Base-by-base conservation (phyloP, 2,888 invertebrate species). In the Maniola hyperantus region DNA sequence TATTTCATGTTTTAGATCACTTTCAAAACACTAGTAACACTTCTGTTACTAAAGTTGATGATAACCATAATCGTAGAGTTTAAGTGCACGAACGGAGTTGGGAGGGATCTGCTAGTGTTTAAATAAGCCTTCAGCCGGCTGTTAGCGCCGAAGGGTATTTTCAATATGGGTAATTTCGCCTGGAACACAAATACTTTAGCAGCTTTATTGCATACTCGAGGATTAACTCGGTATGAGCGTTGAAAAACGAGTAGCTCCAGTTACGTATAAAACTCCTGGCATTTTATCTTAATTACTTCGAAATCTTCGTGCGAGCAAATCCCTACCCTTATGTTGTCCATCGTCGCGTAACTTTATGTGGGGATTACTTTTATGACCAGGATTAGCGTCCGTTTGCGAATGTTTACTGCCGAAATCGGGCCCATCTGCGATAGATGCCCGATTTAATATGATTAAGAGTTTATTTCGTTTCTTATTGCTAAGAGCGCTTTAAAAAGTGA, bases 271-370 rank as follows among this genome's bases (percentile, higher is more conserved):
- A 91, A 89, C 83, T 86, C 84, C 81, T 82, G 84, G 85, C 83
- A 84, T 92, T 92, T 91, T 91, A 90, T 92, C 90, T 90, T 92
- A 92, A 92, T 92, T 91, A 92, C 89, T 89, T 88, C 79, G 85
- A 85, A 90, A 91, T 92, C 91, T 91, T 91, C 88, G 88, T 85
- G 82, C 74, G 88, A 87, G 85, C 82, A 87, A 91, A 91, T 89
- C 90, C 90, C 82, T 85, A 87, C 90, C 91, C 91, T 90, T 88
- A 86, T 86, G 89, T 85, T 90, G 91, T 91, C 91, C 91, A 91
- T 91, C 90, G 89, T 88, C 85, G 89, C 85, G 88, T 86, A 87
- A 89, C 86, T 92, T 92, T 91, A 92, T 89, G 91, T 87, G 85
- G 82, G 88, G 91, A 92, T 91, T 92, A 92, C 89, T 91, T 91